phyloP scores from a whole-genome alignment of 2,113 vertebrate genomes.

The Chlorodrepanis virens region DNA sequence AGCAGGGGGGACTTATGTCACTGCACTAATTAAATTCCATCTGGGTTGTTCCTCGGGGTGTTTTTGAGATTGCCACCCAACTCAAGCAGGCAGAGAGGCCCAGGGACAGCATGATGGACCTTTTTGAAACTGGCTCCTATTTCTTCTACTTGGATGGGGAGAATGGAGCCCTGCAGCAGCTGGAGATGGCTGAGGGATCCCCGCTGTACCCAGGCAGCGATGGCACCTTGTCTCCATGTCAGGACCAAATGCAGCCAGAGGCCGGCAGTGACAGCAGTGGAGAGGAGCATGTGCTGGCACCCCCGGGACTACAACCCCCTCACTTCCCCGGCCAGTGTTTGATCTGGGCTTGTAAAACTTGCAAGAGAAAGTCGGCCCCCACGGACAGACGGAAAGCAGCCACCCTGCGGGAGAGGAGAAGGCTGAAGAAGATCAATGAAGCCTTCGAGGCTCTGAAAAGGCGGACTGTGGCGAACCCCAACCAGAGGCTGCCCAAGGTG shows the following conservation, averaged over 20 bases:
- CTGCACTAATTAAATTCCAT: conserved; percentile 96
- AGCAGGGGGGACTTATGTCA: conserved; percentile 90
- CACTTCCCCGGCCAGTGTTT: conserved; percentile 95
- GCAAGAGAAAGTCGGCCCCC: conserved; percentile 93
- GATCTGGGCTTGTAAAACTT: conserved; percentile 97
- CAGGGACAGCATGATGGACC: conserved; percentile 91
- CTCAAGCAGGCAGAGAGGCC: conserved; percentile 67
- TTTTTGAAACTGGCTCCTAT: conserved; percentile 97
- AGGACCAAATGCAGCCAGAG: conserved; percentile 84
- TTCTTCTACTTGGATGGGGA: conserved; percentile 95
- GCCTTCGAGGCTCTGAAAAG: conserved; percentile 95
- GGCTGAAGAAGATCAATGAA: conserved; percentile 98
- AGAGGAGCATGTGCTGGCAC: conserved; percentile 92
- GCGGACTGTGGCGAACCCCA: conserved; percentile 94
- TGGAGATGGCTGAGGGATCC: conserved; percentile 91
- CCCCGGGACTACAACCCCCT: conserved; percentile 85
- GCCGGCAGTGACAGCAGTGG: conserved; percentile 88
- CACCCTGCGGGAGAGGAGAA: conserved; percentile 88
- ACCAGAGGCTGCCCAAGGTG: conserved; percentile 95
- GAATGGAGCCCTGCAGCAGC: conserved; percentile 85
- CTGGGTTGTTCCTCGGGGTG: conserved; percentile 78
- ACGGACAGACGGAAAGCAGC: conserved; percentile 93
- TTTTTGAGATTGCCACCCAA: conserved; percentile 73
- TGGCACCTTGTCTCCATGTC: conserved; percentile 86
- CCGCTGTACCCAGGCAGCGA: conserved; percentile 87